Base-by-base conservation (phyloP, 2,113 vertebrate species). In the Mesitornis unicolor region DNA sequence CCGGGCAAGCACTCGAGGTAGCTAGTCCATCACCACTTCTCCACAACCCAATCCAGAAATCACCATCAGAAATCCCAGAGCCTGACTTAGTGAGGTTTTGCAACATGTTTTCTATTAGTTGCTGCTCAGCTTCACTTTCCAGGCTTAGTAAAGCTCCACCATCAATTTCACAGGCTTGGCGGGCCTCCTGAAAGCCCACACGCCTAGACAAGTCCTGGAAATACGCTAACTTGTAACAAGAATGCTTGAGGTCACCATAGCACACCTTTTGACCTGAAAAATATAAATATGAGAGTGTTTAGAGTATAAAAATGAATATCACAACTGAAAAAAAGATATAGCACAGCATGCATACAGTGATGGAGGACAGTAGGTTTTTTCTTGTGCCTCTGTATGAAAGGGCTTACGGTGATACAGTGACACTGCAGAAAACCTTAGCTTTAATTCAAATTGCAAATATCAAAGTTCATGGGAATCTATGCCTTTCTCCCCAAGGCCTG, bases 11-110 rank as follows among this genome's bases (percentile, higher is more conserved):
- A 47, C 98, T 97, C 12, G 97, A 95, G 3, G 97, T 97, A 24
- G 98, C 96, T 54, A 98, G 96, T 4, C 97, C 98, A 11, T 98
- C 98, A 0, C 98, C 98, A 9, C 90, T 98, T 25, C 99, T 98
- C 90, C 98, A 99, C 91, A 99, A 96, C 11, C 99, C 99, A 24
- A 99, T 99, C 99, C 99, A 99, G 98, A 99, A 99, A 73, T 99
- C 99, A 2, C 99, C 99, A 26, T 99, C 99, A 2, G 98, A 98
- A 86, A 99, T 98, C 4, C 99, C 98, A 0, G 98, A 95, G 60
- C 97, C 98, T 10, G 98, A 98, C 24, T 97, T 98, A 13, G 98
- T 98, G 71, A 99, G 98, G 85, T 99, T 99, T 93, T 98, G 98
- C 63, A 99, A 90, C 96, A 99, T 99, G 31, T 91, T 97, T 78